These are phyloP conservation scores for Loriculus beryllinus DNA, from an alignment of 2,797 vertebrate genomes.

Conservation along the genomic window DNA sequence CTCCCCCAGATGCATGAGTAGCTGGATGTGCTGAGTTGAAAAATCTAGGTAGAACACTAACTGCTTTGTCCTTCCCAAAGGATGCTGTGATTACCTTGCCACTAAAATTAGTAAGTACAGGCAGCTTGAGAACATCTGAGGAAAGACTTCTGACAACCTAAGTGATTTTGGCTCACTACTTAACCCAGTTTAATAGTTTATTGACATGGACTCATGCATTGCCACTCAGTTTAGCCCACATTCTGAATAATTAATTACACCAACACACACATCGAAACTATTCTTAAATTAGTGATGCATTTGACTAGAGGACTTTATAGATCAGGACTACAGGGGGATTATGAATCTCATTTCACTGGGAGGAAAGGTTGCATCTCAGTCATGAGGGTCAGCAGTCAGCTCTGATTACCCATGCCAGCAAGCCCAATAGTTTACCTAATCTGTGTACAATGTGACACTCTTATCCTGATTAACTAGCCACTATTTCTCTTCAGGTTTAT, in stretches of 20 bases:
- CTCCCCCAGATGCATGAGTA: no score
- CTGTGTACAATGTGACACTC: neutral
- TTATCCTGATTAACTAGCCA: neutral
- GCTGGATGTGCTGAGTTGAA: neutral
- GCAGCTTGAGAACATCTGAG: neutral
- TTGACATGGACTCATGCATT: neutral
- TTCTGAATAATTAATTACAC: neutral
- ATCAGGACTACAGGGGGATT: neutral
- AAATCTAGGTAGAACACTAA: accelerated
- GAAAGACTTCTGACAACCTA: neutral
- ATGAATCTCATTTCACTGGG: neutral
- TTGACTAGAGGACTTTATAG: neutral
- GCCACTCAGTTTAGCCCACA: neutral
- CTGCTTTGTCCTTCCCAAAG: neutral
- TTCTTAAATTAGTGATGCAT: neutral
- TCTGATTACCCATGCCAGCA: neutral
- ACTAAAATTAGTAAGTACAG: neutral
- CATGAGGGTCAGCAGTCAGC: neutral
- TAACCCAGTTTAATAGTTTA: neutral
- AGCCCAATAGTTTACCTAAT: neutral
- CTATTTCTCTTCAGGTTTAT: neutral
- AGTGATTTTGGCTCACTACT: neutral
- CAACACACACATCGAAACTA: neutral
- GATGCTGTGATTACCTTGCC: neutral
- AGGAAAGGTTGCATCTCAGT: neutral